These are phyloP conservation scores for Fragariocoptes setiger DNA, from an alignment of 1,140 invertebrate genomes.

Conservation along the genomic window DNA sequence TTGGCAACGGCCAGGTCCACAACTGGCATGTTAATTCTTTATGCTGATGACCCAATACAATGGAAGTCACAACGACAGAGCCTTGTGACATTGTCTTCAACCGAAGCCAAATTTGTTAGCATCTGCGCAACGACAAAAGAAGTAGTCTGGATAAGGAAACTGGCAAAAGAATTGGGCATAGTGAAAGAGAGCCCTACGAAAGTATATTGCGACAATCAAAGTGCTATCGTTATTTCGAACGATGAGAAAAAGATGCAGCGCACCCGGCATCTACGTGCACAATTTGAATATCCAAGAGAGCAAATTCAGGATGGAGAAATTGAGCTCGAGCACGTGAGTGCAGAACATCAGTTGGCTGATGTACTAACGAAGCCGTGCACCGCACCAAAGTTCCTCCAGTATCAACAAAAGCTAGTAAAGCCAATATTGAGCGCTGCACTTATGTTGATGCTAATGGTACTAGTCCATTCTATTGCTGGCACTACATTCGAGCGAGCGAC, in stretches of 20 bases:
- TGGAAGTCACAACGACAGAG: too few relatives aligned
- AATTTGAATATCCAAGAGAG: constrained; percentile 14
- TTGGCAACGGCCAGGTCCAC: too few relatives aligned
- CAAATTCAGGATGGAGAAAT: constrained; percentile 15
- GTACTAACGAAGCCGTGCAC: constrained; percentile 10
- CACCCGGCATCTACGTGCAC: constrained; percentile 13
- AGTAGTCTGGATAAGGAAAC: constrained; percentile 12
- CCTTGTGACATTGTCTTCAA: too few relatives aligned
- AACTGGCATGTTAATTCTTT: too few relatives aligned
- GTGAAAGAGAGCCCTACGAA: not conserved
- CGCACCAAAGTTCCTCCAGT: too few relatives aligned
- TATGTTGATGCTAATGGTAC: too few relatives aligned
- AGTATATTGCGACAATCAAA: constrained; percentile 11
- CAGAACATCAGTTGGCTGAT: constrained; percentile 7
- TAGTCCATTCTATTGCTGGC: too few relatives aligned
- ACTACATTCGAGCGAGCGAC: too few relatives aligned
- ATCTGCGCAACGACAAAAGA: constrained; percentile 15
- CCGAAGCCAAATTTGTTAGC: constrained; percentile 16
- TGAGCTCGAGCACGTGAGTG: constrained; percentile 1
- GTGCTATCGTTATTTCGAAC: constrained; percentile 11
- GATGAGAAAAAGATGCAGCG: constrained; percentile 10
- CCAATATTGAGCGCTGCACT: too few relatives aligned
- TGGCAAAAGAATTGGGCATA: constrained; percentile 3
- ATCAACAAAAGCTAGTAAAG: too few relatives aligned
- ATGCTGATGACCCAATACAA: too few relatives aligned